Evolutionary conservation across 2,113 vertebrate genomes (phyloP).

Genomic region (Lepisosteus osseus): DNA sequence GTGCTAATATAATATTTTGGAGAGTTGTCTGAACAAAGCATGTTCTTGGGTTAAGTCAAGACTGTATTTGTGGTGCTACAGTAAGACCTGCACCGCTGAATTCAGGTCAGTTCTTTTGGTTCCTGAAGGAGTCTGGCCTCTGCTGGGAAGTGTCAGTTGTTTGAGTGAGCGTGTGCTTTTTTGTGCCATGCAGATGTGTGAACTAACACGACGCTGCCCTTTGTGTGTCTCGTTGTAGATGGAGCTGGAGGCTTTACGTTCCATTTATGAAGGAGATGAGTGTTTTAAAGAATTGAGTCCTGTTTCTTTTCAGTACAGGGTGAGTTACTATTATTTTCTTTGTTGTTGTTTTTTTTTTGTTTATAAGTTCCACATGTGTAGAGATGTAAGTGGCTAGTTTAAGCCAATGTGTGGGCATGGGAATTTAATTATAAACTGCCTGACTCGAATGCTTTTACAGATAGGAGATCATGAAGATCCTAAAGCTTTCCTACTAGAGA

Average conservation of each 20-base stretch:
- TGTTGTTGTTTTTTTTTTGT: background rate
- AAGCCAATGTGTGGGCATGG: no score
- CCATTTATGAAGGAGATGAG: slow-evolving; percentile 92
- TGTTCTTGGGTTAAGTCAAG: no score
- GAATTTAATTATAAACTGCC: background rate
- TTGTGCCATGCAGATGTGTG: background rate
- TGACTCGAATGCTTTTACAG: slow-evolving; percentile 51
- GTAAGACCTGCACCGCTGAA: no score
- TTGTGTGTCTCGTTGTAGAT: slow-evolving; percentile 62
- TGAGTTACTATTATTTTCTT: slow-evolving; percentile 51
- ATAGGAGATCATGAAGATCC: slow-evolving; percentile 85
- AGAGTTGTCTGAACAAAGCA: no score
- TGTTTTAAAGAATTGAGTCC: slow-evolving; percentile 90
- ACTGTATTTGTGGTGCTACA: no score
- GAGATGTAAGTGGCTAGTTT: no score
- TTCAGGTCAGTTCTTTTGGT: no score
- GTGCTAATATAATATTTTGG: no score
- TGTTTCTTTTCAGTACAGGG: slow-evolving; percentile 89
- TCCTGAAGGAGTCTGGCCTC: no score
- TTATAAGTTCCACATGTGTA: background rate
- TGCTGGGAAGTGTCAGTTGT: background rate
- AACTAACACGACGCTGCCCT: no score
- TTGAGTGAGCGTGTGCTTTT: background rate
- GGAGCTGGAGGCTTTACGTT: slow-evolving; percentile 93
- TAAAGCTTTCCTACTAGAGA: slow-evolving; percentile 89